Conservation (phyloP, 2,888 invertebrate species). For the Macroteleia sp. region DNA sequence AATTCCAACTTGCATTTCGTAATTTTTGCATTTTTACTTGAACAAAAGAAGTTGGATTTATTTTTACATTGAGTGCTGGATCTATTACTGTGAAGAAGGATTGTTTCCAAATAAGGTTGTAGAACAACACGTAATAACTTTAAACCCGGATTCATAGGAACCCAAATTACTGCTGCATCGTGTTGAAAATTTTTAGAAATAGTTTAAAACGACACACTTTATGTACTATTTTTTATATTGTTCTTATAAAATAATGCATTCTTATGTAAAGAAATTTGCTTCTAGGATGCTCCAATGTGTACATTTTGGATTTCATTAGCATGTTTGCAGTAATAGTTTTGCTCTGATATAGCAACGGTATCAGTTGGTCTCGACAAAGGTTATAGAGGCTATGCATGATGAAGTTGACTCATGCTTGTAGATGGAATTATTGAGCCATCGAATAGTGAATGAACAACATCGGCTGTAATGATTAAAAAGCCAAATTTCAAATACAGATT, state of each 20-base stretch:
- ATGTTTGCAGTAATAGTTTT: too few species aligned
- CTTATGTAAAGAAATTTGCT: conserved; percentile 32
- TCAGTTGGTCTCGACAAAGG: too few species aligned
- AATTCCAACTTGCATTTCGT: conserved; percentile 29
- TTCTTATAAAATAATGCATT: conserved; percentile 41
- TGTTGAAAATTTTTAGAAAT: conserved; percentile 39
- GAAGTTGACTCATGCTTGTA: too few species aligned
- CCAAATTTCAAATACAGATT: too few species aligned
- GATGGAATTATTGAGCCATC: too few species aligned
- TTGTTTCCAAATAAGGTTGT: conserved; percentile 6
- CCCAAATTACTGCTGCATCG: conserved; percentile 44
- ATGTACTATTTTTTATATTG: not conserved
- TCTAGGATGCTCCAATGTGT: conserved; percentile 14
- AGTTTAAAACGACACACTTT: conserved; percentile 45
- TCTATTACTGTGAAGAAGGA: conserved; percentile 36
- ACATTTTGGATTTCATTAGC: not conserved
- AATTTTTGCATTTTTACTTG: conserved; percentile 16
- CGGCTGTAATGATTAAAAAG: too few species aligned
- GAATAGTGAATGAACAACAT: too few species aligned
- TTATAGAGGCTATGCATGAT: too few species aligned
- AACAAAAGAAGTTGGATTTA: conserved; percentile 18
- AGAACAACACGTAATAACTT: conserved; percentile 4
- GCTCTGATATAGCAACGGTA: too few species aligned
- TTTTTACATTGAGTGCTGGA: conserved; percentile 45
- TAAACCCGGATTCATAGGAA: conserved; percentile 36